Evolutionary conservation across 1,140 invertebrate genomes (phyloP).

Genomic region (Drosophila arizonae): DNA sequence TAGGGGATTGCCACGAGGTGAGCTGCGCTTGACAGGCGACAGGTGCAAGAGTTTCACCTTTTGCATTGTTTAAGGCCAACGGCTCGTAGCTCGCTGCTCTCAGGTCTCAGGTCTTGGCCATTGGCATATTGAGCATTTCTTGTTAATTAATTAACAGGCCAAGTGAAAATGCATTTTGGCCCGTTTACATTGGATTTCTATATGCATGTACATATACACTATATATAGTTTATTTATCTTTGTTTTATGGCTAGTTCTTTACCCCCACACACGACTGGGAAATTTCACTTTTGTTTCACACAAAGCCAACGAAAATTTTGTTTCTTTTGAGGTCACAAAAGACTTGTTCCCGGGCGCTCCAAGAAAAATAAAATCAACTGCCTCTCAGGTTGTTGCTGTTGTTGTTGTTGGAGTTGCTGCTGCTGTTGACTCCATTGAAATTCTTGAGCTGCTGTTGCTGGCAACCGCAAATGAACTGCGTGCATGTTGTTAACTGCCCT

Average conservation of each 20-base stretch:
- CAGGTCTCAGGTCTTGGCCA: constrained; percentile 16
- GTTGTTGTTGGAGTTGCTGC: constrained; percentile 30
- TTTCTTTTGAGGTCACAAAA: constrained; percentile 65
- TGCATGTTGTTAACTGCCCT: constrained; percentile 33
- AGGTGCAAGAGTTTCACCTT: constrained; percentile 50
- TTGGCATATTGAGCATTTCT: constrained; percentile 35
- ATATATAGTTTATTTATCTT: constrained; percentile 32
- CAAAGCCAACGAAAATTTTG: constrained; percentile 69
- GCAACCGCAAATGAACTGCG: constrained; percentile 66
- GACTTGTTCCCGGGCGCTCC: constrained; percentile 54
- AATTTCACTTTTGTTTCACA: constrained; percentile 79
- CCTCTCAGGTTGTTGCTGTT: constrained; percentile 20
- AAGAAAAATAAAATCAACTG: constrained; percentile 13
- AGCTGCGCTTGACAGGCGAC: constrained; percentile 19
- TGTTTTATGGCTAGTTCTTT: constrained; percentile 56
- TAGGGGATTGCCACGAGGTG: not conserved
- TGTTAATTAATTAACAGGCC: constrained; percentile 72
- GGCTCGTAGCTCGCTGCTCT: not conserved
- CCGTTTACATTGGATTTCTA: constrained; percentile 53
- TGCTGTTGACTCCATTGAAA: constrained; percentile 62
- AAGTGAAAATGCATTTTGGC: constrained; percentile 70
- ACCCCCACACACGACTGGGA: constrained; percentile 47
- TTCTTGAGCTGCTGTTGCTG: constrained; percentile 49
- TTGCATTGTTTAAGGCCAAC: constrained; percentile 31
- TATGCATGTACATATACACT: no score